These are phyloP conservation scores for Tragelaphus strepsiceros DNA, from an alignment of 2,113 vertebrate species.

Conservation along the genomic window DNA sequence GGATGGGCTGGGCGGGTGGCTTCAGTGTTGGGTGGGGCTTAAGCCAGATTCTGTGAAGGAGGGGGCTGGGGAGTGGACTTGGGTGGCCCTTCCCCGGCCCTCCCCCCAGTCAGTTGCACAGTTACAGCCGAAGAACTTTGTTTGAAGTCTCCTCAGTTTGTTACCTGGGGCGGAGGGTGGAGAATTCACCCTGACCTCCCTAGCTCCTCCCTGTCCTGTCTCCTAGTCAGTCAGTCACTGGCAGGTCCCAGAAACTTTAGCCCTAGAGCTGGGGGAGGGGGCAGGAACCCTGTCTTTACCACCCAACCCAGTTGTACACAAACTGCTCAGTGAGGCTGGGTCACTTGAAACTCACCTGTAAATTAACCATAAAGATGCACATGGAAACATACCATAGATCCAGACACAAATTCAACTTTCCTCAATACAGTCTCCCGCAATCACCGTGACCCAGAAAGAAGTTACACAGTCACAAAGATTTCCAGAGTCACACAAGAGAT, in stretches of 20 bases:
- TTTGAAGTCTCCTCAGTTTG: conserved; percentile 40
- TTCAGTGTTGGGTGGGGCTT: conserved; percentile 38
- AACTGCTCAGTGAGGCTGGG: not conserved
- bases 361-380: not conserved
- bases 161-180: not conserved
- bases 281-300: not conserved
- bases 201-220: not conserved
- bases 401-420: not conserved
- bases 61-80: conserved; percentile 19
- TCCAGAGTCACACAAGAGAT: not conserved
- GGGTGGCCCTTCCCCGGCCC: conserved; percentile 15
- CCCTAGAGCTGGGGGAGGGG: not conserved
- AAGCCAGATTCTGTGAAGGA: not conserved
- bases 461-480: not conserved
- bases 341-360: not conserved
- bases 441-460: not conserved
- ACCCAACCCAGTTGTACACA: not conserved
- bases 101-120: not conserved
- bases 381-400: not conserved
- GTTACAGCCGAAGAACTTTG: not conserved
- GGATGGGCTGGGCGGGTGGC: conserved; percentile 8
- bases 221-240: not conserved
- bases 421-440: not conserved
- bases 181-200: not conserved
- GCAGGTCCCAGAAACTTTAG: not conserved